Base-by-base conservation (phyloP, 1,140 invertebrate genomes). In the Ostrea edulis region DNA sequence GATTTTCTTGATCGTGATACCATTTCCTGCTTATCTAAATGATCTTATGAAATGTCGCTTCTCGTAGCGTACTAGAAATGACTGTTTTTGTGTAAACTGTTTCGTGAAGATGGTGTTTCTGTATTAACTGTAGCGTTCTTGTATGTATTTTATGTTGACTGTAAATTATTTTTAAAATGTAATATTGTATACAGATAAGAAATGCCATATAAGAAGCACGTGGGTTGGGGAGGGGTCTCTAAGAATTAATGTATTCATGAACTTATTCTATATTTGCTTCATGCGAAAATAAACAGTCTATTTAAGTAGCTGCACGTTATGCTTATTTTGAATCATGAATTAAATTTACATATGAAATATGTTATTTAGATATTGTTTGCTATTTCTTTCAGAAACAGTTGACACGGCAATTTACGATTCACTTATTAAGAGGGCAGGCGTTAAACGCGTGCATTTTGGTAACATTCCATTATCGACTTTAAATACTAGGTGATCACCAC, bases 351-450 rank as follows among this genome's bases (percentile, higher is more conserved):
- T 77, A 35, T 35, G 5, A 77, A 35, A 77, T 77, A 77, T 77
- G 68, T 77, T 77, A 77, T 77, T 77, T 77, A 77, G 68, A 77
- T 35, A 29, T 77, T 77, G 68, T 77, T 77, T 77, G 68, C 68
- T 77, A 77, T 77, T 77, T 77, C 68, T 77, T 77, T 77, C 68
- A 77, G 68, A 77, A 77, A 77, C 68, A 77, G 68, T 62, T 62
- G 58, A 77, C 29, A 77, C 68, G 68, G 68, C 68, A 77, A 77
- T 77, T 77, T 77, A 77, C 68, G 68, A 77, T 77, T 29, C 68
- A 35, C 68, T 77, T 77, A 35, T 77, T 77, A 77, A 77, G 25
- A 77, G 29, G 68, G 68, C 25, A 4, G 68, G 68, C 11, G 68
- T 77, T 12, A 77, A 77, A 77, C 68, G 68, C 68, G 68, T 77